A percentile compares a stretch with the other conserved stretches of the same genome.
phyloP scores from a whole-genome alignment of 1,140 invertebrate genomes.

The Aphaenogaster floridana region DNA sequence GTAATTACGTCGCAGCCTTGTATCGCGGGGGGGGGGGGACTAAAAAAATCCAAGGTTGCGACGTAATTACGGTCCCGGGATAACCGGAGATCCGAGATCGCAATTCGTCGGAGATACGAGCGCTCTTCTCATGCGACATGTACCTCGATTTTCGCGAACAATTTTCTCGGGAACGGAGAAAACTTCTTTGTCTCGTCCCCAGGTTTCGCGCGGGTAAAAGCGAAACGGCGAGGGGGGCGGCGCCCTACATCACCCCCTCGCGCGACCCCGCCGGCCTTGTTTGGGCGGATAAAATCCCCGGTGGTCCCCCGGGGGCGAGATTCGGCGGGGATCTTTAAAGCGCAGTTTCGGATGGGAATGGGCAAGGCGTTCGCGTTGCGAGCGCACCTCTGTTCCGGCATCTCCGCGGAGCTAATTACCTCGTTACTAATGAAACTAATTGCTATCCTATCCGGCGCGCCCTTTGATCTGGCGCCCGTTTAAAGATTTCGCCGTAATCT shows the following conservation, averaged over 20 bases:
- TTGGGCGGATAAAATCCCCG: constrained; percentile 27
- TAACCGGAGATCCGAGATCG: neutral
- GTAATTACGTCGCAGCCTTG: neutral
- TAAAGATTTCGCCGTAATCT: constrained; percentile 59
- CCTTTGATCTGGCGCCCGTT: constrained; percentile 53
- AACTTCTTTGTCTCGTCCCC: neutral
- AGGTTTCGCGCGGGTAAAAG: neutral
- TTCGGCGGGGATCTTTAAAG: constrained; percentile 36
- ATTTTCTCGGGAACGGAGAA: neutral
- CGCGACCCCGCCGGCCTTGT: neutral
- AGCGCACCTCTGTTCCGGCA: neutral
- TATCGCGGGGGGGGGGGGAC: too few species aligned
- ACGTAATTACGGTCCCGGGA: constrained; percentile 13
- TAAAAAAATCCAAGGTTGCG: constrained; percentile 6
- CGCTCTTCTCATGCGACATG: neutral
- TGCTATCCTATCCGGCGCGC: constrained; percentile 56
- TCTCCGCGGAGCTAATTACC: constrained; percentile 57
- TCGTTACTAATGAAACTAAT: constrained; percentile 71
- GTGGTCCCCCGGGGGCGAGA: constrained; percentile 9
- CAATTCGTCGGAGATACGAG: neutral
- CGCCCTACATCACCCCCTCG: too few species aligned
- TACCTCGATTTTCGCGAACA: neutral
- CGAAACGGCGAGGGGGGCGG: neutral
- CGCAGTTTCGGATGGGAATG: constrained; percentile 12
- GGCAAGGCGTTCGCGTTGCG: neutral